Conservation (phyloP, 1,140 invertebrate species). For the Lordiphosa mommai region DNA sequence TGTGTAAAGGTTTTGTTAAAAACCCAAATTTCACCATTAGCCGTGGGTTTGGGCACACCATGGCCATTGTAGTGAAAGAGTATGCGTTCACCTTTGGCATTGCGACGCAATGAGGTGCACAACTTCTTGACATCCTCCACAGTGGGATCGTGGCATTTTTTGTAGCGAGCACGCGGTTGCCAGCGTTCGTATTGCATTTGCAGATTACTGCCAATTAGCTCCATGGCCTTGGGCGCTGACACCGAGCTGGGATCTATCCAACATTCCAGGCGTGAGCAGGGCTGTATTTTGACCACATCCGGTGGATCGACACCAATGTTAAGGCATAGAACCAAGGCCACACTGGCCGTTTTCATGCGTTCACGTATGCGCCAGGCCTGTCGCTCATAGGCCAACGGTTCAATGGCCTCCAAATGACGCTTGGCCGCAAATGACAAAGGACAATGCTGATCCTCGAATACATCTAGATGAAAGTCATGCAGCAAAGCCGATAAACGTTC, state of each 20-base stretch:
- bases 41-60: constrained; percentile 98
- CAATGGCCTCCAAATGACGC: constrained; percentile 62
- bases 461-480: constrained; percentile 6
- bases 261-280: constrained; percentile 96
- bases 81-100: constrained; percentile 99
- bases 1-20: constrained; percentile 99
- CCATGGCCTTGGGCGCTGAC: constrained; percentile 95
- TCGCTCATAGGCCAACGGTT: constrained; percentile 37
- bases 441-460: constrained; percentile 22
- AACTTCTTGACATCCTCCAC: constrained; percentile 99
- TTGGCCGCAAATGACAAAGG: constrained; percentile 67
- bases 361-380: constrained; percentile 69
- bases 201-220: constrained; percentile 93
- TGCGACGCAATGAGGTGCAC: constrained; percentile 95
- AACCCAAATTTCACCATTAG: constrained; percentile 99
- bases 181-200: constrained; percentile 98
- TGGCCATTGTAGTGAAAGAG: constrained; percentile 99
- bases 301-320: constrained; percentile 99
- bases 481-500: not conserved
- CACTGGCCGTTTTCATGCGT: constrained; percentile 99
- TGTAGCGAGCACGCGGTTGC: constrained; percentile 98
- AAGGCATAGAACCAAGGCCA: constrained; percentile 97
- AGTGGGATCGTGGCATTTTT: constrained; percentile 97
- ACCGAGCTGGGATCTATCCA: constrained; percentile 96
- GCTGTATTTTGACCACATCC: constrained; percentile 97